Evolutionary conservation across 2,888 invertebrate species (phyloP).

Genomic region (Lumbricus terrestris): DNA sequence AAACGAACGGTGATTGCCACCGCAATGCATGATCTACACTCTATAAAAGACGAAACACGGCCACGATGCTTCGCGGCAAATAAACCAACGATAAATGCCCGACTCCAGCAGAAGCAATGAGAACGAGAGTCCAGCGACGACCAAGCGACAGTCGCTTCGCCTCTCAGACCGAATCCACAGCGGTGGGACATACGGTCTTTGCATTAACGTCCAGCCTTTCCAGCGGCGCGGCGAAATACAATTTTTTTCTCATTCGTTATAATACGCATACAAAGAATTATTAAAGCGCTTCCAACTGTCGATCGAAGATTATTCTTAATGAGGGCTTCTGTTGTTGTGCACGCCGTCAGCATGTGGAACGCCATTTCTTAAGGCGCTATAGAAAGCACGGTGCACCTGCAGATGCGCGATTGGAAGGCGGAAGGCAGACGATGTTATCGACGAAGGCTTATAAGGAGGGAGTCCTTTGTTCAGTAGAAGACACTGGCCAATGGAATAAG

Average conservation of each 20-base stretch:
- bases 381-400: background rate
- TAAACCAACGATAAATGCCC: background rate
- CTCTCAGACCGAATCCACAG: background rate
- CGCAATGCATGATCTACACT: background rate
- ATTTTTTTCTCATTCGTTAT: too few species aligned
- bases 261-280: background rate
- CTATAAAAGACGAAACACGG: background rate
- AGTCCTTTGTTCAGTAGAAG: background rate
- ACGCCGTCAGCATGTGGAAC: background rate
- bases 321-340: too few species aligned
- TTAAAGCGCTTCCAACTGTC: background rate
- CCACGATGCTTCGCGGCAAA: background rate
- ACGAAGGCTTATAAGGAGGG: background rate
- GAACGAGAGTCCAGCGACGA: background rate
- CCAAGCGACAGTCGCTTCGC: background rate
- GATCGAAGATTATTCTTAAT: background rate
- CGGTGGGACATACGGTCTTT: background rate
- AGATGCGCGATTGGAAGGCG: background rate
- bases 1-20: background rate
- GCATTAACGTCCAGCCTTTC: background rate
- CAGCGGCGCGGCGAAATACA: background rate
- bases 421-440: background rate
- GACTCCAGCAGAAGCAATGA: background rate
- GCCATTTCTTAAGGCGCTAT: background rate
- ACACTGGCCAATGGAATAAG: background rate